Conservation (phyloP, 2,113 vertebrate genomes). For the Chionis minor region DNA sequence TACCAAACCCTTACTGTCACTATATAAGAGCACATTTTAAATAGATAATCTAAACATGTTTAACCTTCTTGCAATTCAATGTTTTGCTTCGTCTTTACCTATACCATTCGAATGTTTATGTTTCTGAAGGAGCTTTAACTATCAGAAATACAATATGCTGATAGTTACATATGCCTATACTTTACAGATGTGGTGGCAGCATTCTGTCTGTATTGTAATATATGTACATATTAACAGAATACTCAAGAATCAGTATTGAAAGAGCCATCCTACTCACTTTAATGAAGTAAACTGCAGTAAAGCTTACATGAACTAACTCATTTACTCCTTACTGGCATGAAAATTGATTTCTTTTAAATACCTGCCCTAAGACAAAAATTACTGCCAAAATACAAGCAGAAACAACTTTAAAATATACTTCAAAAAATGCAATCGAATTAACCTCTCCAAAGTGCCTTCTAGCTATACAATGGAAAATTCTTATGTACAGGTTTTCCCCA, state of each 20-base stretch:
- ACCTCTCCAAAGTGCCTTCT: background rate
- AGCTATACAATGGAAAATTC: background rate
- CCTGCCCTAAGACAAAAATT: background rate
- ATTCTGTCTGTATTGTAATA: background rate
- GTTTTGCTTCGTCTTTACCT: background rate
- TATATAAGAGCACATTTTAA: background rate
- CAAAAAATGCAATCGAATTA: background rate
- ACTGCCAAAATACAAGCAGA: background rate
- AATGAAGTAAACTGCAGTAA: background rate
- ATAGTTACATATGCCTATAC: rapidly evolving
- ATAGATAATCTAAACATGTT: background rate
- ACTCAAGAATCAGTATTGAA: background rate
- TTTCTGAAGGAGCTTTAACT: background rate
- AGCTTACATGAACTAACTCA: background rate
- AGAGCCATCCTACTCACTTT: background rate
- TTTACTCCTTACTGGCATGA: background rate
- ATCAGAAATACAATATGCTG: background rate
- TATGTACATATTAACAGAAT: background rate
- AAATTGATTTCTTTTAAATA: background rate
- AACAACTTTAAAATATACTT: background rate
- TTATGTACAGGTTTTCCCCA: background rate
- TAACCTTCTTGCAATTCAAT: background rate
- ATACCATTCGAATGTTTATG: background rate
- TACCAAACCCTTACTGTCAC: background rate
- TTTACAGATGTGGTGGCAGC: background rate